Base-by-base conservation (phyloP, 1,140 invertebrate species). In the Brachionus manjavacas region DNA sequence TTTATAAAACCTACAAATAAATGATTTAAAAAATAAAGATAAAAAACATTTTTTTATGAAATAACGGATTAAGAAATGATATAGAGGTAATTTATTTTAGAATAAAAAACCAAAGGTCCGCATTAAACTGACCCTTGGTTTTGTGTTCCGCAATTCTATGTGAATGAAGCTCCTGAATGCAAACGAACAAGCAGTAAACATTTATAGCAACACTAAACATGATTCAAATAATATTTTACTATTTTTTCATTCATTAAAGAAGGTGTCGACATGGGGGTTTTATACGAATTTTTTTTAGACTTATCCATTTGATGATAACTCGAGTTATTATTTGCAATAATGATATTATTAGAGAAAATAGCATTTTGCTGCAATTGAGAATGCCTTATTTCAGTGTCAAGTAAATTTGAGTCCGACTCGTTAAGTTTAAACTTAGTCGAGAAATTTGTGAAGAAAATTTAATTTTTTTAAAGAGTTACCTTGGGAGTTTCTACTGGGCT, bases 311-410 rank as follows among this genome's bases (percentile, higher is more conserved):
- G 20, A 49, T 6, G 9, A 25, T 49, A 23, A 46, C 31, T 49
- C 11, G 31, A 49, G 25, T 76, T 72, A 39, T 72, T 72, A 46
- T 41, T 72, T 12, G 35, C 41, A 25, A 31, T 76, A 12, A 49
- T 23, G 20, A 72, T n/a, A 72, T 76, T 76, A 76, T 76, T 76
- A 76, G 39, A 76, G 41, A 76, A 76, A 25, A 76, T 49, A 76
- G 72, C 72, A 23, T 76, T 76, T 49, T 76, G 72, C 23, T 76
- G 72, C n/a, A 76, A 25, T 76, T 76, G 72, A 28, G 72, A 76
- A 76, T 76, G 72, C 72, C 72, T 76, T 76, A 76, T 76, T n/a
- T 76, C 72, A 76, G 41, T 49, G 39, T 72, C 68, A 41, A 72
- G 16, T 72, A 72, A 72, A 72, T 72, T 39, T 16, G 35, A 41